Evolutionary conservation across 1,140 invertebrate species (phyloP).

Genomic region (Conus ventricosus): DNA sequence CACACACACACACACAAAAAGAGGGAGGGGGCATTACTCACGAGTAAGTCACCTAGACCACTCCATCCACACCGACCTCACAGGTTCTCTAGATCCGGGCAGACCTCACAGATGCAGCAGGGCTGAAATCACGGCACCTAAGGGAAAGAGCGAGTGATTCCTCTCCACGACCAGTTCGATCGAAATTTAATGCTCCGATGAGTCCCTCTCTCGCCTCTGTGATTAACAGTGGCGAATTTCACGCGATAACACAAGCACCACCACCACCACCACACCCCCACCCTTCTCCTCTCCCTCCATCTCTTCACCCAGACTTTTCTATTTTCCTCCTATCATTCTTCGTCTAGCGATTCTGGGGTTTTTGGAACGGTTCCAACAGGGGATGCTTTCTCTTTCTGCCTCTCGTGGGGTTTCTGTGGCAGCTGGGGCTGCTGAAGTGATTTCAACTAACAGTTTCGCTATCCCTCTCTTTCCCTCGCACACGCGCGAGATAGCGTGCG

Average conservation of each 20-base stretch:
- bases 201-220: not conserved
- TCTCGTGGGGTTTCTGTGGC: no score
- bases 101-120: not conserved
- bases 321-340: no score
- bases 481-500: no score
- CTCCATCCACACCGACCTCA: not conserved
- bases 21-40: not conserved
- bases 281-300: not conserved
- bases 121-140: not conserved
- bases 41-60: not conserved
- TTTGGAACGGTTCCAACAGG: no score
- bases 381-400: no score
- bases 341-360: no score
- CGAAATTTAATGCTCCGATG: constrained; percentile 1
- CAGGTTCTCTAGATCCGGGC: not conserved
- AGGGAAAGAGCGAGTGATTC: not conserved
- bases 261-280: no score
- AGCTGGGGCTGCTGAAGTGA: no score
- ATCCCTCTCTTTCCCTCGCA: no score
- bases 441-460: no score
- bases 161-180: not conserved
- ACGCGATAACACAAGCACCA: not conserved
- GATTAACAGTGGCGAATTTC: not conserved
- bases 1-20: no score
- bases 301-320: no score